A percentile compares a stretch with the other conserved stretches of the same genome.
Conservation (phyloP, 2,888 invertebrate species). For the Amaurobius ferox region DNA sequence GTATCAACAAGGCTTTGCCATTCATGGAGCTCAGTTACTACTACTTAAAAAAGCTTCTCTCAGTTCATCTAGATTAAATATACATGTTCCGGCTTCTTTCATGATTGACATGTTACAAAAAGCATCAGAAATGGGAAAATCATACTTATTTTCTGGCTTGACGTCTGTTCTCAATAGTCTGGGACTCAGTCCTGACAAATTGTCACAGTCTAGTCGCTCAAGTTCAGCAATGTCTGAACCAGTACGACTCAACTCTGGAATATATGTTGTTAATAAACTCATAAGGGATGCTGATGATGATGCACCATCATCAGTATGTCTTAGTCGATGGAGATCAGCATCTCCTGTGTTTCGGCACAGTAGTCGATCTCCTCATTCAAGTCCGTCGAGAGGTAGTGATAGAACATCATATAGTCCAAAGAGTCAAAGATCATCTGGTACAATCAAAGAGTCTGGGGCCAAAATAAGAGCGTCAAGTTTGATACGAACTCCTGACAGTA, state of each 20-base stretch:
- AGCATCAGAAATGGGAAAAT: conserved; percentile 66
- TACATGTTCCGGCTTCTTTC: conserved; percentile 65
- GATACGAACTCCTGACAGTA: conserved; percentile 61
- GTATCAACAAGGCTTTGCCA: conserved; percentile 64
- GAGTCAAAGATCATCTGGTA: conserved; percentile 45
- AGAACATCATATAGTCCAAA: conserved; percentile 45
- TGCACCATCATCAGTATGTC: conserved; percentile 47
- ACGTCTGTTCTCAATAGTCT: conserved; percentile 58
- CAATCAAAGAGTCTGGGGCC: conserved; percentile 22
- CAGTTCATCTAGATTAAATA: conserved; percentile 50
- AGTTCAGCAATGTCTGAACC: conserved; percentile 73
- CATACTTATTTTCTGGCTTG: conserved; percentile 61
- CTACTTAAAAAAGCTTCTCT: conserved; percentile 62
- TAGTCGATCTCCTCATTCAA: conserved; percentile 60
- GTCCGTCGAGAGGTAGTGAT: conserved; percentile 62
- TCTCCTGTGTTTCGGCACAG: conserved; percentile 67
- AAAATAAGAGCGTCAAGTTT: conserved; percentile 32
- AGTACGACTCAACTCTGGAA: conserved; percentile 65
- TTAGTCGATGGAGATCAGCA: conserved; percentile 68
- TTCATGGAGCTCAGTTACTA: conserved; percentile 67
- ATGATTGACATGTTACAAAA: conserved; percentile 66
- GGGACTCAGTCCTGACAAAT: conserved; percentile 63
- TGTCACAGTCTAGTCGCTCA: conserved; percentile 68
- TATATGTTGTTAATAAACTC: conserved; percentile 64
- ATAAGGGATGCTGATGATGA: conserved; percentile 60